phyloP scores from a whole-genome alignment of 2,888 invertebrate genomes.

The Iselma pallidipennis region DNA sequence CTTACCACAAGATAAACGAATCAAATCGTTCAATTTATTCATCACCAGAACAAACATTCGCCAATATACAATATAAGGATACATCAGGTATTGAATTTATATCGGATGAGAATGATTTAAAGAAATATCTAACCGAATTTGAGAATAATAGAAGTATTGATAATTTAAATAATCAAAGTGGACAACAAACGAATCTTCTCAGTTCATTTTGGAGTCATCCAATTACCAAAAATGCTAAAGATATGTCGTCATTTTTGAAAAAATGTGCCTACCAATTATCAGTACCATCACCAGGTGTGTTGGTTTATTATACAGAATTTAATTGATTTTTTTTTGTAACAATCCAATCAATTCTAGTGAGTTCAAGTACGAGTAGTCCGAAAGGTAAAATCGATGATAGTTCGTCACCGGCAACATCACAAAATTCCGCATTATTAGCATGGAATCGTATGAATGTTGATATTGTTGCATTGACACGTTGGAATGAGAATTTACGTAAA shows the following conservation, averaged over 20 bases:
- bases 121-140: slow-evolving; percentile 56
- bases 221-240: slow-evolving; percentile 57
- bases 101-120: slow-evolving; percentile 57
- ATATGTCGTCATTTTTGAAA: slow-evolving; percentile 58
- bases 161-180: slow-evolving; percentile 44
- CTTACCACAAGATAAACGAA: slow-evolving; percentile 45
- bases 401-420: slow-evolving; percentile 54
- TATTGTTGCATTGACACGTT: slow-evolving; percentile 71
- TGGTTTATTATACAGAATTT: not conserved
- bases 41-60: slow-evolving; percentile 26
- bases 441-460: slow-evolving; percentile 70
- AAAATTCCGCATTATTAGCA: slow-evolving; percentile 53
- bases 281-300: slow-evolving; percentile 56
- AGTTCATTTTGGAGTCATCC: slow-evolving; percentile 63
- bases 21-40: slow-evolving; percentile 13
- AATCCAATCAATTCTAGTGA: slow-evolving; percentile 16
- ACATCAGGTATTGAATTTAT: slow-evolving; percentile 53
- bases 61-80: slow-evolving; percentile 41
- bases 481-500: slow-evolving; percentile 80
- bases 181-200: slow-evolving; percentile 57
- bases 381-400: slow-evolving; percentile 55
- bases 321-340: not conserved
- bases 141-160: slow-evolving; percentile 47
- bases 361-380: slow-evolving; percentile 45
- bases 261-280: slow-evolving; percentile 64